Base-by-base conservation (phyloP, 2,797 vertebrate species). In the Parauchenoglanis ngamensis region DNA sequence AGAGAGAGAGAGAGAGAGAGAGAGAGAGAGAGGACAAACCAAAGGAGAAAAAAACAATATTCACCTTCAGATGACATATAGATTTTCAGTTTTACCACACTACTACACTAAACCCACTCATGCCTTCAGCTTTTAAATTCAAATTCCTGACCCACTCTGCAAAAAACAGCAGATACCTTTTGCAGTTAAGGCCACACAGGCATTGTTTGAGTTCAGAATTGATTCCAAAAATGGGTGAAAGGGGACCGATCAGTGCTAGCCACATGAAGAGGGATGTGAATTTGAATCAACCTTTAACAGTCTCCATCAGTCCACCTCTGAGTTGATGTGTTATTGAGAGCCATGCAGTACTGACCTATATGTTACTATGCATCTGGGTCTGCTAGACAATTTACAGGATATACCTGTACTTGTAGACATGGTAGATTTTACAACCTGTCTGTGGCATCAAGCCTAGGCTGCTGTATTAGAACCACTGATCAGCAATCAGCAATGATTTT, bases 211-310 rank as follows among this genome's bases (percentile, higher is more conserved):
- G 23, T 83, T 76, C 12, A 52, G 19, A 89, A 87, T 91, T 63
- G 65, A 91, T 90, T 83, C 82, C 44, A 76, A 67, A 70, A 59
- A 67, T 87, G 80, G 70, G 61, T 56, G 70, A 65, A 40, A 61
- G 54, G 57, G 65, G 83, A 73, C 40, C 68, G 79, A 84, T 91
- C 88, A 88, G 81, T 88, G 72, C 46, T 70, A 21, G 76, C 83
- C 54, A 67, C 65, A 57, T 67, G 85, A 91, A 87, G 87, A 91
- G 44, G 76, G 68, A 92, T 89, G 83, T 90, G 85, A 91, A 89
- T 88, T 86, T 85, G 77, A 89, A 85, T 88, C 89, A 91, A 83
- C 85, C 59, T 86, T 85, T 88, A 87, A 88, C 84, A 86, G 88
- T 85, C 85, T 92, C 85, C 75, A 86, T 86, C 87, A 84, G 88